Base-by-base conservation (phyloP, 2,888 invertebrate genomes). In the Athalia cordata region DNA sequence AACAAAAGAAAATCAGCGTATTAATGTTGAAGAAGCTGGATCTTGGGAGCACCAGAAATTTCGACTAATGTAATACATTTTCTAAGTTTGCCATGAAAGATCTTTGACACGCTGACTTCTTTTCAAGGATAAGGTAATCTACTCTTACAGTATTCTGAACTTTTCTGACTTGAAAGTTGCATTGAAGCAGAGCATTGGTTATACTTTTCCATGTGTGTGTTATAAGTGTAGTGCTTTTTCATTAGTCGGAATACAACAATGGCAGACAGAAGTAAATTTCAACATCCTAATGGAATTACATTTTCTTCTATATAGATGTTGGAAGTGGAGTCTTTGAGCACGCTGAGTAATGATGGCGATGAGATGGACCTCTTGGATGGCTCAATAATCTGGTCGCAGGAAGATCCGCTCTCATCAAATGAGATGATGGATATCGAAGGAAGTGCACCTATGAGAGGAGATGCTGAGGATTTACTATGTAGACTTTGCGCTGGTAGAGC, bases 71-170 rank as follows among this genome's bases (percentile, higher is more conserved):
- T 70, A 75, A 76, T 77, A 78, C 72, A 77, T 82, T 84, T 78
- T 84, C 83, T 85, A 78, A 86, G 86, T 84, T 86, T 86, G 86
- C 86, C 86, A 86, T 86, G 86, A 86, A 85, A 85, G 80, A 83
- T 80, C 67, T 79, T 80, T 79, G 79, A 83, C 81, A 77, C n/a
- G n/a, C 81, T 80, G 65, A 68, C 77, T 79, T 81, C 79, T 84
- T 83, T 82, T 81, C 80, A 84, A 83, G 81, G 80, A 83, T 47
- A 81, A 85, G 85, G 84, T 85, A 84, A 84, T 81, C 83, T 83
- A 45, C 82, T 85, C 81, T 9, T 13, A 45, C 15, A 59, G 9
- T 59, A n/a, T 59, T 59, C n/a, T 13, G 5, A 5, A n/a, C 5
- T 59, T 11, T 59, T 11, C n/a, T 59, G 5, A n/a, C 59, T 59